phyloP scores from a whole-genome alignment of 2,113 vertebrate genomes.

The Apeltes quadracus region DNA sequence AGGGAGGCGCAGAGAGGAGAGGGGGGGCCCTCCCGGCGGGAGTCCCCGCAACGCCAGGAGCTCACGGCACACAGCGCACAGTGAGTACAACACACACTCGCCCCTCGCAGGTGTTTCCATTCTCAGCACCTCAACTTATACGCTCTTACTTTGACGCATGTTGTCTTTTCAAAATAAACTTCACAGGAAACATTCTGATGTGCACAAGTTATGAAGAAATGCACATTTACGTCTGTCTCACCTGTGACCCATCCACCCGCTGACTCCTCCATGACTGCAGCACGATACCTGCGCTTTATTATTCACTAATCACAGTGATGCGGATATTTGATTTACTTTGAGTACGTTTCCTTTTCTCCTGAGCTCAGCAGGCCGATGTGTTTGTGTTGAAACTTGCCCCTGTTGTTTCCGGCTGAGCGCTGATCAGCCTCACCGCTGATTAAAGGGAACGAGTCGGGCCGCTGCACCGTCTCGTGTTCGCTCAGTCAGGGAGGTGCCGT shows the following conservation, averaged over 20 bases:
- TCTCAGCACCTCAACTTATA: no score
- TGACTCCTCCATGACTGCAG: neutral
- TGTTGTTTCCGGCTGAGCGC: constrained; percentile 13
- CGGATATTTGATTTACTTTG: neutral
- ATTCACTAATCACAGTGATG: neutral
- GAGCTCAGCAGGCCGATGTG: neutral
- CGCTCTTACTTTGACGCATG: no score
- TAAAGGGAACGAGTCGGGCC: constrained; percentile 7
- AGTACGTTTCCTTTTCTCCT: neutral
- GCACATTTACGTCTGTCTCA: no score
- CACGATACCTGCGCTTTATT: no score
- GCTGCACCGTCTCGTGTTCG: neutral
- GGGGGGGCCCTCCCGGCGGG: constrained; percentile 5
- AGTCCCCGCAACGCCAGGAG: constrained; percentile 24
- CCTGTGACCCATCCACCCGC: neutral
- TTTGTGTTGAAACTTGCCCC: neutral
- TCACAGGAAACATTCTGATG: neutral
- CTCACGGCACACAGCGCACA: constrained; percentile 19
- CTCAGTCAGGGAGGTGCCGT: neutral
- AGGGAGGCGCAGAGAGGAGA: constrained; percentile 72
- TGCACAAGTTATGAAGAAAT: no score
- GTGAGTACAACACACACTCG: constrained; percentile 30
- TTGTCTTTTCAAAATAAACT: no score
- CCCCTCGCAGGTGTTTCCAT: neutral
- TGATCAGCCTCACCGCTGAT: constrained; percentile 8